phyloP scores from a whole-genome alignment of 2,888 invertebrate species.

The Leptopilina myrica region DNA sequence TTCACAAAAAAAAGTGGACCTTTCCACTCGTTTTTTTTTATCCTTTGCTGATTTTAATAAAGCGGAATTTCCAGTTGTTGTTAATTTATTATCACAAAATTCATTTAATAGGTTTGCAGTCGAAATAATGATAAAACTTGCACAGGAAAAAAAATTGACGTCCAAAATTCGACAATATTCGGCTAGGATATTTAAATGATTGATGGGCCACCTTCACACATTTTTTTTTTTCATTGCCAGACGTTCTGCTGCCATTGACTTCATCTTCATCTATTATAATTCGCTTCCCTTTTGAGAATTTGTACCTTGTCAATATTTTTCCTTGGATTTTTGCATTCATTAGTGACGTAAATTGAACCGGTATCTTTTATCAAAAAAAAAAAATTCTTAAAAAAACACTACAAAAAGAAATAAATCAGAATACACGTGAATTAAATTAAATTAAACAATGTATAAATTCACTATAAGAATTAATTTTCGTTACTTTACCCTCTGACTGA shows the following conservation, averaged over 20 bases:
- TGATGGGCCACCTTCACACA: neutral
- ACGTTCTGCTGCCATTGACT: conserved; percentile 5
- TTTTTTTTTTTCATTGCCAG: neutral
- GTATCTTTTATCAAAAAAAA: neutral
- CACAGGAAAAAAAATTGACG: neutral
- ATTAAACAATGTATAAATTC: neutral
- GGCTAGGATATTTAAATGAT: neutral
- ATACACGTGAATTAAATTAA: neutral
- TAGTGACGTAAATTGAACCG: conserved; percentile 20
- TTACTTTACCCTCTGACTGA: neutral
- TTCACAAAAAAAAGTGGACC: neutral
- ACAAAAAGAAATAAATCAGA: conserved; percentile 4
- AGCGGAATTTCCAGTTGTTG: conserved; percentile 2
- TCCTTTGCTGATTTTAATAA: neutral
- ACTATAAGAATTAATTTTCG: neutral
- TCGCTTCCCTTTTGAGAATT: neutral
- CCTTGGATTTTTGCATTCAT: neutral
- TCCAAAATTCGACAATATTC: neutral
- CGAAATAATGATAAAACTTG: neutral
- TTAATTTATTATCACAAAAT: neutral
- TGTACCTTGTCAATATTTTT: conserved; percentile 5
- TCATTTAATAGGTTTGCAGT: neutral
- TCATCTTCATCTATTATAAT: neutral
- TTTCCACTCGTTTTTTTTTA: neutral
- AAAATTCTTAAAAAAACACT: neutral